A percentile compares a stretch with the other conserved stretches of the same genome.
Conservation (phyloP, 2,797 vertebrate species). For the Tinamus major region DNA sequence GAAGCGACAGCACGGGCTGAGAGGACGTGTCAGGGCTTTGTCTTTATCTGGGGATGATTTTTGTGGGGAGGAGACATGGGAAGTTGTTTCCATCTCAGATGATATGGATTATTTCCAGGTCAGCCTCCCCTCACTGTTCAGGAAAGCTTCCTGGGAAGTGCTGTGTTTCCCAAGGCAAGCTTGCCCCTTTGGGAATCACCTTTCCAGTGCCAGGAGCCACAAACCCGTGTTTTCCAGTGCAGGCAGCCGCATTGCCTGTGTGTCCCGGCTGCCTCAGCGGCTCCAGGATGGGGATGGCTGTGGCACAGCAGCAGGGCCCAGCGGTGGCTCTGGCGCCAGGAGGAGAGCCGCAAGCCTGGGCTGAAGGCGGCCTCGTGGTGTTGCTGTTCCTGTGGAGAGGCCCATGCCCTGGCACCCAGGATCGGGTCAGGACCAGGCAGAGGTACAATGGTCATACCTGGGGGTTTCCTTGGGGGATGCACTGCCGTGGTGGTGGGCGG, state of each 20-base stretch:
- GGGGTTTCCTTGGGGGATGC: rapidly evolving
- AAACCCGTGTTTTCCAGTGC: rapidly evolving
- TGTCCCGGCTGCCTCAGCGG: not conserved
- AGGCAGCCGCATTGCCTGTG: not conserved
- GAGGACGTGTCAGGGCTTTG: rapidly evolving
- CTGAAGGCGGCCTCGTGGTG: not conserved
- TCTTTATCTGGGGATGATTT: not conserved
- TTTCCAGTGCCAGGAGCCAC: rapidly evolving
- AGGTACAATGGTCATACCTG: rapidly evolving
- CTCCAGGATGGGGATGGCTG: rapidly evolving
- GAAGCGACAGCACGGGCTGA: not conserved
- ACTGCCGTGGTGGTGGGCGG: rapidly evolving
- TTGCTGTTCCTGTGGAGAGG: no score
- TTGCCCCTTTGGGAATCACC: not conserved
- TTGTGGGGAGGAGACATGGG: not conserved
- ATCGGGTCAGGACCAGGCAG: rapidly evolving
- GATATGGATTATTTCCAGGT: not conserved
- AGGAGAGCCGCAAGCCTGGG: not conserved
- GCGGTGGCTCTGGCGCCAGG: not conserved
- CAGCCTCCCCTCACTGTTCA: rapidly evolving
- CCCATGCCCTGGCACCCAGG: no score
- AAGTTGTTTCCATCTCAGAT: not conserved
- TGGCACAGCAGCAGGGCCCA: not conserved
- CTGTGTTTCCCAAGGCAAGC: not conserved
- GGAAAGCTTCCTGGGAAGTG: not conserved